Conservation (phyloP, 2,113 vertebrate genomes). For the Atrichornis clamosus region DNA sequence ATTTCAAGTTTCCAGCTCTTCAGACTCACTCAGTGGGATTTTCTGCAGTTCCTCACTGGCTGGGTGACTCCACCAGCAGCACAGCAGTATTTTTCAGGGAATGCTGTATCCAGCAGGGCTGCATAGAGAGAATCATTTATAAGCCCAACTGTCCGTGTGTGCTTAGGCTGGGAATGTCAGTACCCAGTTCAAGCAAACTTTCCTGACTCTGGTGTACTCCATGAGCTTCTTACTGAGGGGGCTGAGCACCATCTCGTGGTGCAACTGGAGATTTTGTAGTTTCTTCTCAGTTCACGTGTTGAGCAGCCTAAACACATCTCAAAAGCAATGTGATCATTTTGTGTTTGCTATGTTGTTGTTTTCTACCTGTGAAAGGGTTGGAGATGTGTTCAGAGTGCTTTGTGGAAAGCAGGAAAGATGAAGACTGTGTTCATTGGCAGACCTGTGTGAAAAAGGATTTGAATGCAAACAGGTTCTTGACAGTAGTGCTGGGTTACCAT, state of each 20-base stretch:
- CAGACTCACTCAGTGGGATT: background rate
- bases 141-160: background rate
- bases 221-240: background rate
- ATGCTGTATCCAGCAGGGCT: background rate
- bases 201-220: background rate
- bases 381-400: background rate
- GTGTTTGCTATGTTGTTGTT: background rate
- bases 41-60: background rate
- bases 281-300: background rate
- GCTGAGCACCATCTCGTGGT: slow-evolving; percentile 42
- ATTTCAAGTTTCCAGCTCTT: background rate
- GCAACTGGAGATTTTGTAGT: background rate
- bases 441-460: background rate
- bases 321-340: background rate
- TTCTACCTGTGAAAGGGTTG: background rate
- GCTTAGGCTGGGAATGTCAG: background rate
- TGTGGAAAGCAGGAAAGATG: background rate
- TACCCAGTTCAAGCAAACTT: background rate
- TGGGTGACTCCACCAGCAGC: background rate
- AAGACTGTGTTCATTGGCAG: background rate
- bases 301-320: background rate
- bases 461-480: background rate
- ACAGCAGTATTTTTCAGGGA: background rate
- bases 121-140: background rate
- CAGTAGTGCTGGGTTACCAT: fast-evolving